These are phyloP conservation scores for Galendromus occidentalis DNA, from an alignment of 1,140 invertebrate species.

Conservation along the genomic window DNA sequence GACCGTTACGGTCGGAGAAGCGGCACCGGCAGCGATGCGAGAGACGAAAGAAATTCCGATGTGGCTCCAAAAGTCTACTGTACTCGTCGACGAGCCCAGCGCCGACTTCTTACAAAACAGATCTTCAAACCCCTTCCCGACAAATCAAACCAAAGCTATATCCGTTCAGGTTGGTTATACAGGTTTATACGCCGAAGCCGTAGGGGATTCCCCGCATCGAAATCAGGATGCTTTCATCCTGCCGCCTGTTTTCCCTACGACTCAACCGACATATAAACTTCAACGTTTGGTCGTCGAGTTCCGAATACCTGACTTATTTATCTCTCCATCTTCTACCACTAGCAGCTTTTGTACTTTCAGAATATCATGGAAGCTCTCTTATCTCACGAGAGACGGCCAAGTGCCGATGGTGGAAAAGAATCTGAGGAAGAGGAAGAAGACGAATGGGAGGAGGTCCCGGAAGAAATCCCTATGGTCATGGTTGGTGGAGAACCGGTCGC, in stretches of 20 bases:
- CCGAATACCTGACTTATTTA: constrained; percentile 11
- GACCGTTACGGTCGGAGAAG: constrained; percentile 9
- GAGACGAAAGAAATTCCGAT: constrained; percentile 18
- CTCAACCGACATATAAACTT: background rate
- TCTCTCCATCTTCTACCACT: background rate
- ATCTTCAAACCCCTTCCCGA: background rate
- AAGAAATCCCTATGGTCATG: constrained; percentile 54
- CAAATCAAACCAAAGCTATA: background rate
- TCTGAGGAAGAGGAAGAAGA: constrained; percentile 16
- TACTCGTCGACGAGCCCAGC: background rate
- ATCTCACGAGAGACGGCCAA: constrained; percentile 60
- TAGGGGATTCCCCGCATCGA: too few relatives aligned
- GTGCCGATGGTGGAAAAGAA: constrained; percentile 16
- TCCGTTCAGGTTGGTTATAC: constrained; percentile 5
- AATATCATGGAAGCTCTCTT: constrained; percentile 77
- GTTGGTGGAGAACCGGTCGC: constrained; percentile 57
- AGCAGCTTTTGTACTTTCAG: constrained; percentile 35
- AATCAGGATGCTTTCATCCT: background rate
- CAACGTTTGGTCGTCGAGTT: background rate
- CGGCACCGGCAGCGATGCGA: constrained; percentile 13
- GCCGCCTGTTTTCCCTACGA: too few relatives aligned
- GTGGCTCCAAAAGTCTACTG: constrained; percentile 3
- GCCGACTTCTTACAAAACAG: background rate
- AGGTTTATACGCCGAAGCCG: too few relatives aligned
- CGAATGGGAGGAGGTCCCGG: constrained; percentile 23